These are phyloP conservation scores for Aplodontia rufa DNA, from an alignment of 2,113 vertebrate species.

Conservation along the genomic window DNA sequence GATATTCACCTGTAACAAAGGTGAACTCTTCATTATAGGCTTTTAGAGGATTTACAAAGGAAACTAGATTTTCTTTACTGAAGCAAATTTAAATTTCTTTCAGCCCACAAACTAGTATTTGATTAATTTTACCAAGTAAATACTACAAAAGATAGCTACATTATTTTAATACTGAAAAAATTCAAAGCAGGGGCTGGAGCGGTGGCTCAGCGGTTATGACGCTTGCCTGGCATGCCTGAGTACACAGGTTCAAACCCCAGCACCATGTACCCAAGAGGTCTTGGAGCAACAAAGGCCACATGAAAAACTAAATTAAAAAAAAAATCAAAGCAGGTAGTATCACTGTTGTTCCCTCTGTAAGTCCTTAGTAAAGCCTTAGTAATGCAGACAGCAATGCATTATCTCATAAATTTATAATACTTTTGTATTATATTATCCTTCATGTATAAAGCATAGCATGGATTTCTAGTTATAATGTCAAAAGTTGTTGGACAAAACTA, in stretches of 20 bases:
- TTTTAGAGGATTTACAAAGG: not conserved
- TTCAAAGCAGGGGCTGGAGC: too few species aligned
- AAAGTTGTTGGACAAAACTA: not conserved
- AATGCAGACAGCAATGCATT: not conserved
- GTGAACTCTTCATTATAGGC: not conserved
- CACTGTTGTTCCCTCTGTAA: not conserved
- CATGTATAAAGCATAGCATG: not conserved
- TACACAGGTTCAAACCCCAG: too few species aligned
- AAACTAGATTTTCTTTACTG: not conserved
- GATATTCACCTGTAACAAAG: not conserved
- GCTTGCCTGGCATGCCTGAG: too few species aligned
- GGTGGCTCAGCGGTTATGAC: too few species aligned
- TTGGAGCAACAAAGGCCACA: too few species aligned
- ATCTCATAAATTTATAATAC: not conserved
- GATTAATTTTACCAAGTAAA: not conserved
- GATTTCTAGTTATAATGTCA: slow-evolving; percentile 35
- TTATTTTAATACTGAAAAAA: too few species aligned
- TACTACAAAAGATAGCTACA: not conserved
- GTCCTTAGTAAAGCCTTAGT: not conserved
- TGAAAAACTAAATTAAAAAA: too few species aligned
- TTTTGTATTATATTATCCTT: too few species aligned
- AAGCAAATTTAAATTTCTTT: slow-evolving; percentile 14
- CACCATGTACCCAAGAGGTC: too few species aligned
- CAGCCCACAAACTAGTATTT: not conserved
- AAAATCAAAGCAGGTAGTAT: slow-evolving; percentile 1